Base-by-base conservation (phyloP, 2,888 invertebrate genomes). In the Drosophila niveifrons region DNA sequence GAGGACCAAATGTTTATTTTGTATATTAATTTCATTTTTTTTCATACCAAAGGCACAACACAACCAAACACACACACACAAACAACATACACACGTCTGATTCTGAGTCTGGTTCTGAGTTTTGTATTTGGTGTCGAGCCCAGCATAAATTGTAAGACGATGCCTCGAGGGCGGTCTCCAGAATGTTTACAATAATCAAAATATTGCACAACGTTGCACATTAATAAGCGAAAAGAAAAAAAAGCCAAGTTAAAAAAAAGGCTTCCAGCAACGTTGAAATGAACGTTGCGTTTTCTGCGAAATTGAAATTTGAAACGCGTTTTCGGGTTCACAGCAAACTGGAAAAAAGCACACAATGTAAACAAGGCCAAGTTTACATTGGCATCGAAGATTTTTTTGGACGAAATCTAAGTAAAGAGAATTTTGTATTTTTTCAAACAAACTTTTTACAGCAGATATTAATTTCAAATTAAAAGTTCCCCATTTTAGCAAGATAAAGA, bases 151-250 rank as follows among this genome's bases (percentile, higher is more conserved):
- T 81, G 82, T 75, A 83, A 87, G 66, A 51, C 58, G 79, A 87
- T 79, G 70, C 82, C 87, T 51, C 18, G 65, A 65, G 76, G 78
- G 70, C 72, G 70, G 47, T 62, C 57, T 23, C 43, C 29, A 18
- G 72, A 69, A 51, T 57, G 74, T 69, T 74, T 69, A 80, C 78
- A 83, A 78, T 78, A 82, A 83, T 81, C 73, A 83, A 80, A 81
- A 83, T 87, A 87, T 83, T 87, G 82, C 84, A 81, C 69, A 65
- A 68, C 79, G 78, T 76, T 87, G 82, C 87, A 82, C 81, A 82
- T 82, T 83, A 80, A 75, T 72, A 85, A 80, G 66, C 50, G 63
- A 55, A 48, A 46, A 18, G 55, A 46, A n/a, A 67, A 51, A 50
- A 48, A 36, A 56, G 47, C 23, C 13, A 55, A 53, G 15, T 23